Evolutionary conservation across 1,140 invertebrate genomes (phyloP).

Genomic region (Macrocentrus cingulum): DNA sequence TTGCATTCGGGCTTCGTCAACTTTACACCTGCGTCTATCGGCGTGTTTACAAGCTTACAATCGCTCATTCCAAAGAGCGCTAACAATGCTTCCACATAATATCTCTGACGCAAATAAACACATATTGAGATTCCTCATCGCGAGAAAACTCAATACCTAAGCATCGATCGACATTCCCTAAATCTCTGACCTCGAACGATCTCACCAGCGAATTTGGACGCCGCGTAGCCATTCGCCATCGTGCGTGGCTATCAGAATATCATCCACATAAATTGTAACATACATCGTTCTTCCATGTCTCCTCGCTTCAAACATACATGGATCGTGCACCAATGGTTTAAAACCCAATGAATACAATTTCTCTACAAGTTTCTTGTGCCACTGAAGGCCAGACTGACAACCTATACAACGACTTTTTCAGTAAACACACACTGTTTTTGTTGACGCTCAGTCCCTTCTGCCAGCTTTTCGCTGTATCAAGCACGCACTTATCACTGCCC

Average conservation of each 20-base stretch:
- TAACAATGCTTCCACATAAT: slow-evolving; percentile 44
- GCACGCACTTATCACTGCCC: not conserved
- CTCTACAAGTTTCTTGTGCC: too few relatives aligned
- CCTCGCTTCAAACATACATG: too few relatives aligned
- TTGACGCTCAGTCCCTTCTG: too few relatives aligned
- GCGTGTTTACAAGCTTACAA: slow-evolving; percentile 41
- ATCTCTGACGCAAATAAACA: slow-evolving; percentile 16
- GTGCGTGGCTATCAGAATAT: slow-evolving; percentile 41
- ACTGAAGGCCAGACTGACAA: too few relatives aligned
- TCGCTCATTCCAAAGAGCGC: slow-evolving; percentile 43
- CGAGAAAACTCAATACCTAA: slow-evolving; percentile 30
- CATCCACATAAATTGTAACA: slow-evolving; percentile 40
- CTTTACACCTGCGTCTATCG: too few relatives aligned
- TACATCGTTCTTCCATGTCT: too few relatives aligned
- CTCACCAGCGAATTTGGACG: slow-evolving; percentile 24
- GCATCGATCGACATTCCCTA: slow-evolving; percentile 27
- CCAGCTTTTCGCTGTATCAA: not conserved
- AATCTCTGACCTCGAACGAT: slow-evolving; percentile 33
- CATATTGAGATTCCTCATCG: slow-evolving; percentile 9
- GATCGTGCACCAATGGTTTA: too few relatives aligned
- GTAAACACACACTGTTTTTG: too few relatives aligned
- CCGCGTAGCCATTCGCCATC: slow-evolving; percentile 14
- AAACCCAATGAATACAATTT: too few relatives aligned
- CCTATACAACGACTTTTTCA: too few relatives aligned
- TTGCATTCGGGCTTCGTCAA: too few relatives aligned